Evolutionary conservation across 2,888 invertebrate genomes (phyloP).

Genomic region (Pomacea canaliculata): DNA sequence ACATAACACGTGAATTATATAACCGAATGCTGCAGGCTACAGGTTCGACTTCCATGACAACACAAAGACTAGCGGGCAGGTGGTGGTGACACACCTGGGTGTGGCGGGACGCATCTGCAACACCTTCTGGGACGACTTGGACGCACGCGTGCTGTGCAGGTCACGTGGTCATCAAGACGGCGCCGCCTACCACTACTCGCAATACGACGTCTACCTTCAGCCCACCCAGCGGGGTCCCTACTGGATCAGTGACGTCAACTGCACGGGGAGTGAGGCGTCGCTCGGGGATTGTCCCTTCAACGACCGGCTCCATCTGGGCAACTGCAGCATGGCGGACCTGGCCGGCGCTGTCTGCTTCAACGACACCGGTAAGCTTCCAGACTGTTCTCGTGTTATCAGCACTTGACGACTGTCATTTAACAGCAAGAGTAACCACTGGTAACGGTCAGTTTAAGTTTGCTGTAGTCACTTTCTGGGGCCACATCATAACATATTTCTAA

Average conservation of each 20-base stretch:
- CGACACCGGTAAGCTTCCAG: constrained; percentile 24
- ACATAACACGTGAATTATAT: too few species aligned
- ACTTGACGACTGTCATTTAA: too few species aligned
- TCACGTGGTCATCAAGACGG: constrained; percentile 45
- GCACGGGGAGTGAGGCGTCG: constrained; percentile 48
- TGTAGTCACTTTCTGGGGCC: too few species aligned
- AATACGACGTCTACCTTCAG: constrained; percentile 18
- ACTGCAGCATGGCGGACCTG: constrained; percentile 45
- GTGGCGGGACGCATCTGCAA: constrained; percentile 69
- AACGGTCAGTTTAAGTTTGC: too few species aligned
- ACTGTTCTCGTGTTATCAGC: too few species aligned
- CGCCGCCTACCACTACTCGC: constrained; percentile 45
- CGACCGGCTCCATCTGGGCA: constrained; percentile 43
- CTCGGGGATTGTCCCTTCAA: constrained; percentile 47
- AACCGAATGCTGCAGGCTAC: constrained; percentile 35
- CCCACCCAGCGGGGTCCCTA: constrained; percentile 45
- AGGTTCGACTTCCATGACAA: constrained; percentile 36
- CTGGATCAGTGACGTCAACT: constrained; percentile 52
- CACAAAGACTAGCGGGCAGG: constrained; percentile 19
- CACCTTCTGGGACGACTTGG: constrained; percentile 48
- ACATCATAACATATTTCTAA: too few species aligned
- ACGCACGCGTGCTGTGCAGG: constrained; percentile 53
- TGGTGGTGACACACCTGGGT: constrained; percentile 57
- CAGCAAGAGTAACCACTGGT: too few species aligned
- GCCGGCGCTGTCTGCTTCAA: constrained; percentile 57